Conservation (phyloP, 2,113 vertebrate genomes). For the Rattus rattus region DNA sequence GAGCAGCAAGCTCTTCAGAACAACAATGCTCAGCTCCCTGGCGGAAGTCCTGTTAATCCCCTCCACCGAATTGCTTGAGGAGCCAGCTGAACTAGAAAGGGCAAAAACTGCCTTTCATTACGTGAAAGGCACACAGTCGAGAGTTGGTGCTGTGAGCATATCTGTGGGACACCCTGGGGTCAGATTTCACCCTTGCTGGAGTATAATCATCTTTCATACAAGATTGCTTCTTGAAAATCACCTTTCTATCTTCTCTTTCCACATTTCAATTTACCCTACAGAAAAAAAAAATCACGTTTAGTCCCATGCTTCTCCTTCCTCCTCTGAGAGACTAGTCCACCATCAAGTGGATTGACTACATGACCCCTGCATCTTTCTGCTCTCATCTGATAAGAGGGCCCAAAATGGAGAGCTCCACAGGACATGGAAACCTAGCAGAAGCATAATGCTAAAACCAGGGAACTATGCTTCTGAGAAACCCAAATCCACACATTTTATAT, state of each 20-base stretch:
- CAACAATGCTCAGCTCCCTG: conserved; percentile 30
- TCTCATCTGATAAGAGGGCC: neutral
- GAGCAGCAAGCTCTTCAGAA: conserved; percentile 41
- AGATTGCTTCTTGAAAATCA: conserved; percentile 46
- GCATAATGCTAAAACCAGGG: neutral
- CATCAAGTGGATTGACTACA: neutral
- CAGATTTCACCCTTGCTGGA: conserved; percentile 34
- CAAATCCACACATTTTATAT: conserved; percentile 64
- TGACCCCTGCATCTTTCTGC: neutral
- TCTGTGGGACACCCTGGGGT: neutral
- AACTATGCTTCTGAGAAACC: conserved; percentile 27
- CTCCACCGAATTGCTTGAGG: conserved; percentile 2
- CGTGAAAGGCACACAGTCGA: too few relatives aligned
- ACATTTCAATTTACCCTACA: neutral
- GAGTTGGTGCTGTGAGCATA: neutral
- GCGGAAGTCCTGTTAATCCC: neutral
- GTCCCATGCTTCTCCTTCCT: neutral
- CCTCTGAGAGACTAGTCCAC: neutral
- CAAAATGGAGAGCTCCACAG: neutral
- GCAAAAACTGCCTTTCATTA: conserved; percentile 41
- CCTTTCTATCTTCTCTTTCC: neutral
- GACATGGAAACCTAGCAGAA: neutral
- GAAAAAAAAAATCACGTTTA: neutral
- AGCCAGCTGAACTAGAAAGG: conserved; percentile 27
- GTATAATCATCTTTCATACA: conserved; percentile 54